These are phyloP conservation scores for Blennius ocellaris DNA, from an alignment of 2,113 vertebrate genomes.

Conservation along the genomic window DNA sequence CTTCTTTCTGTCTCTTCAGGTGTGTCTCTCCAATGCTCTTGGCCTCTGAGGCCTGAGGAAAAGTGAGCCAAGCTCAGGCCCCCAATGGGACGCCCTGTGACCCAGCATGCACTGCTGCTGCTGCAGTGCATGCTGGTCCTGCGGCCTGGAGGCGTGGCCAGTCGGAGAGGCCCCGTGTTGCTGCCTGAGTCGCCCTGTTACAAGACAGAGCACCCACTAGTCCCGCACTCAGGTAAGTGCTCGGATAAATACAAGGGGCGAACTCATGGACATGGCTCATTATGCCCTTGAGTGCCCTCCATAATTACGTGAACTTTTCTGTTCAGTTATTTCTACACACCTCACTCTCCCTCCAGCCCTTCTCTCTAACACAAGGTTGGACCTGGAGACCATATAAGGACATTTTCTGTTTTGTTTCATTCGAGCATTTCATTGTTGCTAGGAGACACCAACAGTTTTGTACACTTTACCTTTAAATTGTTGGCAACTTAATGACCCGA, in stretches of 20 bases:
- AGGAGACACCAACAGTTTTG: constrained; percentile 25
- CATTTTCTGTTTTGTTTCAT: neutral
- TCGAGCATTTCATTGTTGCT: constrained; percentile 30
- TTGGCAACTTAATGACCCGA: constrained; percentile 4
- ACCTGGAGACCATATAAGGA: constrained; percentile 5
- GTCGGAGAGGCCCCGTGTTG: constrained; percentile 76
- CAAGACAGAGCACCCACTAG: constrained; percentile 88
- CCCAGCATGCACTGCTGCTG: constrained; percentile 85
- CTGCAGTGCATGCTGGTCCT: constrained; percentile 87
- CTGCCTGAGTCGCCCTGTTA: constrained; percentile 85
- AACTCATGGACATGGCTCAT: neutral
- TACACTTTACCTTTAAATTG: neutral
- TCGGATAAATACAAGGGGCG: constrained; percentile 1
- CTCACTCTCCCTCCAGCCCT: neutral
- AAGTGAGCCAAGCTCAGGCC: constrained; percentile 75
- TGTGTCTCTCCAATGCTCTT: constrained; percentile 83
- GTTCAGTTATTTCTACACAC: constrained; percentile 12
- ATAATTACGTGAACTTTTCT: neutral
- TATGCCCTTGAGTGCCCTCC: neutral
- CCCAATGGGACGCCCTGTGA: constrained; percentile 80
- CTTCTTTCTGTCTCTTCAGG: constrained; percentile 75
- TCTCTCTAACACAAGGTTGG: neutral
- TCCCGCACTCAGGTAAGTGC: constrained; percentile 89
- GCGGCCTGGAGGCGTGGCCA: constrained; percentile 65
- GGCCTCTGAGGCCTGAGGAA: constrained; percentile 84